phyloP scores from a whole-genome alignment of 2,797 vertebrate genomes.

The Malacoctenus gilli region DNA sequence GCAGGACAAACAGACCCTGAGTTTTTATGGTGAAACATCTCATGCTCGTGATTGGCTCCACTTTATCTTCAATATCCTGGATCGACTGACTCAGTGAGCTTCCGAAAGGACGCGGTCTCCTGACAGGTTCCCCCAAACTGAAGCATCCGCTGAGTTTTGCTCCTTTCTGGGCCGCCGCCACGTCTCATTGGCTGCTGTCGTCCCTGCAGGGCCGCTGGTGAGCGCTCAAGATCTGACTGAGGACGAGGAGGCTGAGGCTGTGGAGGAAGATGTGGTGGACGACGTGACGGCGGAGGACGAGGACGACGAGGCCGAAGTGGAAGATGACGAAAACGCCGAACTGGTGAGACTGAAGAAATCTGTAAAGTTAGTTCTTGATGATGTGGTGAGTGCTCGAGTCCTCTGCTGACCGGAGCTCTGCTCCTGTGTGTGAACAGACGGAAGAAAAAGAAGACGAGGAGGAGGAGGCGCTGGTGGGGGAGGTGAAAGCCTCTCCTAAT shows the following conservation, averaged over 20 bases:
- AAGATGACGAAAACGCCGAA: conserved; percentile 96
- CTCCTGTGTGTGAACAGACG: conserved; percentile 72
- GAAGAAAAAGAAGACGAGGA: conserved; percentile 97
- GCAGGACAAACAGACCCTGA: too few relatives aligned
- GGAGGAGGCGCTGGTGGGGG: conserved; percentile 84
- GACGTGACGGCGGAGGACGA: conserved; percentile 93
- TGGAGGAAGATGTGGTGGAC: conserved; percentile 91
- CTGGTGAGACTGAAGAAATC: conserved; percentile 81
- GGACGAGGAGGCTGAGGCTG: conserved; percentile 92
- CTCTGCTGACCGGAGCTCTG: too few relatives aligned
- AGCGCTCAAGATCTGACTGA: conserved; percentile 92
- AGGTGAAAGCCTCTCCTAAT: conserved; percentile 94
- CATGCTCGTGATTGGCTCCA: too few relatives aligned
- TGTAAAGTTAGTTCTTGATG: too few relatives aligned
- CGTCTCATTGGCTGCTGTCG: too few relatives aligned
- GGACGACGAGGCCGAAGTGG: conserved; percentile 96
- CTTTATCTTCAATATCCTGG: too few relatives aligned
- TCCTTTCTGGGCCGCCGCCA: too few relatives aligned
- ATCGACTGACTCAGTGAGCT: too few relatives aligned
- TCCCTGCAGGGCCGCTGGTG: conserved; percentile 78
- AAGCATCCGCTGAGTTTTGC: neutral
- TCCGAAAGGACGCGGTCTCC: neutral
- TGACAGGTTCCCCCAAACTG: too few relatives aligned
- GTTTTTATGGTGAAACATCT: too few relatives aligned
- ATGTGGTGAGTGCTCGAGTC: too few relatives aligned